phyloP scores from a whole-genome alignment of 1,140 invertebrate species.

The Nixonia krombeini region DNA sequence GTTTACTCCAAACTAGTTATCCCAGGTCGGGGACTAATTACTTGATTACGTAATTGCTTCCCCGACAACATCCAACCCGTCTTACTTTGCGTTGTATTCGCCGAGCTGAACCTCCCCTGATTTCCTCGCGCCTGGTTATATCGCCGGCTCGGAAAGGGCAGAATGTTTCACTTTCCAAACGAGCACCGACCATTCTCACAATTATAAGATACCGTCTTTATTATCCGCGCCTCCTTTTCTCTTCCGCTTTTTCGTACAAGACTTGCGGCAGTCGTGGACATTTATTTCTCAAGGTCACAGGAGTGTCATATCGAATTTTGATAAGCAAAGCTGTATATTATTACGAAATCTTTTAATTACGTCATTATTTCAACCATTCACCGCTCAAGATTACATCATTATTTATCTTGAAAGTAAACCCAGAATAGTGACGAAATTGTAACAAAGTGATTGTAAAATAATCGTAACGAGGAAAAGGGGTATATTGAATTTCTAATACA shows the following conservation, averaged over 20 bases:
- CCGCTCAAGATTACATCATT: too few species aligned
- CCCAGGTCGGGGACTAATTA: slow-evolving; percentile 68
- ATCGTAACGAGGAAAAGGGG: too few species aligned
- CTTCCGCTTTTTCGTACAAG: slow-evolving; percentile 4
- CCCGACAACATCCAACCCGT: slow-evolving; percentile 52
- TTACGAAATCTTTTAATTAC: too few species aligned
- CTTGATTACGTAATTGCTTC: slow-evolving; percentile 68
- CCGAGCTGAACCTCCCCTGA: slow-evolving; percentile 54
- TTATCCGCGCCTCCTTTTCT: neutral
- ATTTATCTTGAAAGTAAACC: too few species aligned
- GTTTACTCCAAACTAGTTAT: slow-evolving; percentile 55
- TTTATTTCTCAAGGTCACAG: too few species aligned
- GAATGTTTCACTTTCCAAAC: slow-evolving; percentile 11
- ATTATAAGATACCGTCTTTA: neutral
- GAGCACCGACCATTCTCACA: slow-evolving; percentile 1
- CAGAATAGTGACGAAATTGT: too few species aligned
- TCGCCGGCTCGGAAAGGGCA: neutral
- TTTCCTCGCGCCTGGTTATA: slow-evolving; percentile 48
- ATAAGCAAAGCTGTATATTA: too few species aligned
- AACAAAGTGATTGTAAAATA: too few species aligned
- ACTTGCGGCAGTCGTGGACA: too few species aligned
- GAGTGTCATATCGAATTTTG: too few species aligned
- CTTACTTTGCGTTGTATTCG: slow-evolving; percentile 42
- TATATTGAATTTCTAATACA: too few species aligned
- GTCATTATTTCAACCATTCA: too few species aligned